Evolutionary conservation across 2,113 vertebrate species (phyloP), one percentile per base, ranked within the genome.

Genomic region (Scomber japonicus): DNA sequence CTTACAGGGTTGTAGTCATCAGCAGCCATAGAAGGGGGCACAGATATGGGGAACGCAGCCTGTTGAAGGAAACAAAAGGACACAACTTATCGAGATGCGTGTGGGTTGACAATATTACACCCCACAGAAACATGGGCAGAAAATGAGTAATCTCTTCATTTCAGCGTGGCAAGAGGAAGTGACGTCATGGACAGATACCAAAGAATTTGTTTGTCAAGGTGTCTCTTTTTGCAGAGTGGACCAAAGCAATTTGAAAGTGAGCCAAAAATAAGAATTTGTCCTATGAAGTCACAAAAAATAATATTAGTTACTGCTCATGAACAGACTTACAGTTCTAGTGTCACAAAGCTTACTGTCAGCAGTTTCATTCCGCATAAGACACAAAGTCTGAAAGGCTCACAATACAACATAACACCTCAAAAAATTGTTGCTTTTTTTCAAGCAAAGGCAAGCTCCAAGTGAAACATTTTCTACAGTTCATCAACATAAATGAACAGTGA

Each of bases 1-100:
- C 97, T 97, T 93, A 98, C 97, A 0, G 94, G 91, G 88, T 92
- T 69, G 61, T 93, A 97, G 76, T 95, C 94, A 87, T 97, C 96
- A 2, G 95, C 89, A 89, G 96, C 96, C 96, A 97, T 96, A 30
- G 93, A 90, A 44, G 91, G 78, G 11, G 84, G 88, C 79, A 95
- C 93, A 49, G 85, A 81, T 79, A 93, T 88, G 11, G 89, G 93
- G 63, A 94, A 96, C 24, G 94, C 93, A 77, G 95, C 94, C 95
- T 95, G 81, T 66, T 55, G 3, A 48, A 19, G 69, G 44, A 88
- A 51, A 88, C 6, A 30, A 72, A 40, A 81, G 14, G 12, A 60
- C 10, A 66, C 10, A 78, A 11, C 6, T 74, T 19, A 85, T n/a
- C 1, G 11, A 71, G 16, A 78, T 53, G 56, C 16, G 19, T 9